phyloP scores from a whole-genome alignment of 2,113 vertebrate species.

The Melierax canorus region DNA sequence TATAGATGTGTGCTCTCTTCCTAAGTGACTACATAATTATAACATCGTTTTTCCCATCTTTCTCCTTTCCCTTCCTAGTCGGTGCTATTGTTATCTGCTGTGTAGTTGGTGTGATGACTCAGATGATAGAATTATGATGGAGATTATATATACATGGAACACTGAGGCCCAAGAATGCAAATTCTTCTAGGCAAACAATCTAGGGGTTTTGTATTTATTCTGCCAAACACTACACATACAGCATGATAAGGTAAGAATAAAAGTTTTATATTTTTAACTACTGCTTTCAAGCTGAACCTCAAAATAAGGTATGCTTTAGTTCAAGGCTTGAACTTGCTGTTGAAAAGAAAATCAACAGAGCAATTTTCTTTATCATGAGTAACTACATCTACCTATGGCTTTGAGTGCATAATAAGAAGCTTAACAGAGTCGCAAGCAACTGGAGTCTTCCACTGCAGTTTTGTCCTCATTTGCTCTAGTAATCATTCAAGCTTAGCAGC shows the following conservation, averaged over 20 bases:
- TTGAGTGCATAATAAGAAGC: neutral
- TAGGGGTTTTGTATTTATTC: neutral
- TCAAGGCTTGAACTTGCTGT: conserved; percentile 17
- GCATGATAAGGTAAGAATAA: neutral
- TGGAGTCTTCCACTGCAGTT: conserved; percentile 5
- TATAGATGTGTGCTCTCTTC: neutral
- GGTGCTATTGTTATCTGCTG: neutral
- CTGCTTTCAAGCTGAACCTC: conserved; percentile 17
- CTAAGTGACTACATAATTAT: neutral
- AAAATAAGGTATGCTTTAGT: conserved; percentile 1
- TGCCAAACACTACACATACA: neutral
- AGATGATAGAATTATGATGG: neutral
- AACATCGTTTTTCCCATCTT: neutral
- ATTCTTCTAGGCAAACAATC: neutral
- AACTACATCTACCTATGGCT: conserved; percentile 13
- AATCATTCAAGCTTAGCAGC: conserved; percentile 18
- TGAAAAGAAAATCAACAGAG: conserved; percentile 39
- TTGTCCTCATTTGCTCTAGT: conserved; percentile 9
- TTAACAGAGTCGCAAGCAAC: neutral
- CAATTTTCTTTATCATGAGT: conserved; percentile 1
- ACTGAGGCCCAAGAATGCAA: neutral
- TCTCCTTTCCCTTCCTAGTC: neutral
- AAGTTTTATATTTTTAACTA: neutral
- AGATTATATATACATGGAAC: neutral
- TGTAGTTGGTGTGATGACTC: neutral